These are phyloP conservation scores for Spea bombifrons DNA, from an alignment of 2,113 vertebrate genomes.

Conservation along the genomic window DNA sequence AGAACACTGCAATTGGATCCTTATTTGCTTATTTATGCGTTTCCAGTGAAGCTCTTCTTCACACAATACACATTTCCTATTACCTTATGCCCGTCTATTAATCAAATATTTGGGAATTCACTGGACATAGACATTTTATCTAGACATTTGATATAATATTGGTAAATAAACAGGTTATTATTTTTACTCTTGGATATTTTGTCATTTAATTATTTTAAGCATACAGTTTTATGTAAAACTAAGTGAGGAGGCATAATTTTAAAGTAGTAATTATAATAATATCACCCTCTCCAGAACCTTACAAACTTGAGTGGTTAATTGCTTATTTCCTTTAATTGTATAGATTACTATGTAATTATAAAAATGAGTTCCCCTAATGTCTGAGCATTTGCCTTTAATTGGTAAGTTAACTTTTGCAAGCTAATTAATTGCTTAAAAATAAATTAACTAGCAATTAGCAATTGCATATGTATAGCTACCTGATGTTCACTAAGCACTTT, in stretches of 20 bases:
- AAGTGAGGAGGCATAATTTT: slow-evolving; percentile 12
- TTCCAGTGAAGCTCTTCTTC: too few species aligned
- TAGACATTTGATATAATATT: too few species aligned
- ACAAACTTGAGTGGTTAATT: slow-evolving; percentile 41
- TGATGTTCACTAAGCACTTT: slow-evolving; percentile 35
- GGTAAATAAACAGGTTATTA: too few species aligned
- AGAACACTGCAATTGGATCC: too few species aligned
- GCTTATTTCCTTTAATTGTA: slow-evolving; percentile 41
- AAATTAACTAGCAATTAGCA: slow-evolving; percentile 46
- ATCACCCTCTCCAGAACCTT: slow-evolving; percentile 11
- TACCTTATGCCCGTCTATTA: too few species aligned
- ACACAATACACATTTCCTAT: too few species aligned
- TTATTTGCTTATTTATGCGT: too few species aligned
- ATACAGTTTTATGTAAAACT: not conserved
- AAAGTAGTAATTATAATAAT: slow-evolving; percentile 31
- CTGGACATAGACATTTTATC: too few species aligned
- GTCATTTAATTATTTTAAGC: not conserved
- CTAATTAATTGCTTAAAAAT: slow-evolving; percentile 44
- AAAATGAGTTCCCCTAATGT: slow-evolving; percentile 42
- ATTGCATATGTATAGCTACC: slow-evolving; percentile 40
- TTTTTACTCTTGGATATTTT: too few species aligned
- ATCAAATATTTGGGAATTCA: too few species aligned
- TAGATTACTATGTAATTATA: slow-evolving; percentile 41
- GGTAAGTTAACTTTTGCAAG: slow-evolving; percentile 43
- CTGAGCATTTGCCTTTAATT: slow-evolving; percentile 41